phyloP scores from a whole-genome alignment of 1,140 invertebrate species.

The Drosophila mayri region DNA sequence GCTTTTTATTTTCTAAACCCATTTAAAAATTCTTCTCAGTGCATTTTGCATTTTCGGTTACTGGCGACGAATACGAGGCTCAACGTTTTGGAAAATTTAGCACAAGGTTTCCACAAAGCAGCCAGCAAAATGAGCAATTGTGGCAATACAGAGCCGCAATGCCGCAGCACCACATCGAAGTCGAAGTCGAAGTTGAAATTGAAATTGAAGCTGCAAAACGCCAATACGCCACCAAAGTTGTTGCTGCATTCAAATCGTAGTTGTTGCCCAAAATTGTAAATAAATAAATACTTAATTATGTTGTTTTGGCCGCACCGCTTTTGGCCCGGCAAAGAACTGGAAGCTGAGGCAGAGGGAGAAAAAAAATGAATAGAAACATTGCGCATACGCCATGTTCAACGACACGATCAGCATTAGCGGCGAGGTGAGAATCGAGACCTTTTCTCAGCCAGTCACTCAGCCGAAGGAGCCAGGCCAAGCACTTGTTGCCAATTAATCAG shows the following conservation, averaged over 20 bases:
- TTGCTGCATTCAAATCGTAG: constrained; percentile 47
- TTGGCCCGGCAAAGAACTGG: constrained; percentile 70
- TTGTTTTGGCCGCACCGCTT: constrained; percentile 72
- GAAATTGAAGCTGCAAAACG: constrained; percentile 71
- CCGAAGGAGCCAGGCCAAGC: constrained; percentile 28
- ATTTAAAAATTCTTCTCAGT: neutral
- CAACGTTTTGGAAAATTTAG: constrained; percentile 83
- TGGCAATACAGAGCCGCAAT: constrained; percentile 59
- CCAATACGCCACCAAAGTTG: constrained; percentile 28
- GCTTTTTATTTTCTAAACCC: neutral
- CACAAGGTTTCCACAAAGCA: constrained; percentile 75
- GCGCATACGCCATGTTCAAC: constrained; percentile 76
- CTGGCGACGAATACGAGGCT: constrained; percentile 57
- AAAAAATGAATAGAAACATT: constrained; percentile 36
- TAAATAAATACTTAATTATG: constrained; percentile 84
- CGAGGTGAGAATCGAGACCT: constrained; percentile 60
- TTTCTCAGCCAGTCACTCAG: constrained; percentile 40
- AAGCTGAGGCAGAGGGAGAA: constrained; percentile 32
- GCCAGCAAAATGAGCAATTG: constrained; percentile 79
- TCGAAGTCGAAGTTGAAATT: constrained; percentile 55
- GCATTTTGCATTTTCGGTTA: constrained; percentile 43
- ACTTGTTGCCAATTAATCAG: constrained; percentile 51
- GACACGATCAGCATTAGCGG: constrained; percentile 38
- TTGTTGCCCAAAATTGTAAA: constrained; percentile 82
- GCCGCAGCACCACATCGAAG: constrained; percentile 18